Evolutionary conservation across 2,113 vertebrate genomes (phyloP).

Genomic region (Lucifuga dentata): DNA sequence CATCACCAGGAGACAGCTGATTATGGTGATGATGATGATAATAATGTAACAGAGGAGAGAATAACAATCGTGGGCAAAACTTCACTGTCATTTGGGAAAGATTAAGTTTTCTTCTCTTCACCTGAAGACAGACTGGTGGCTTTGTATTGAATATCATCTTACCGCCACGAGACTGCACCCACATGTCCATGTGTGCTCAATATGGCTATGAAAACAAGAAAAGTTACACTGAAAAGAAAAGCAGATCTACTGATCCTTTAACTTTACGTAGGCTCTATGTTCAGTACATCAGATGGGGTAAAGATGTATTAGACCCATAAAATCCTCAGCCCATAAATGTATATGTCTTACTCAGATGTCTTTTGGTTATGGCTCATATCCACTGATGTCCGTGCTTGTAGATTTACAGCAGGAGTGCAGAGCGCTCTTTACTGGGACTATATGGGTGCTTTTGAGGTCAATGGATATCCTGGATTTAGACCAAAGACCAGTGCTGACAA

Average conservation of each 20-base stretch:
- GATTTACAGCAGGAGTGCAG: background rate
- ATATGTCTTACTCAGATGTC: background rate
- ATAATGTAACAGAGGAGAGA: conserved; percentile 53
- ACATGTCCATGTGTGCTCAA: background rate
- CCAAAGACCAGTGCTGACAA: too few species aligned
- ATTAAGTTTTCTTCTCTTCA: conserved; percentile 35
- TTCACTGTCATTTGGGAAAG: conserved; percentile 13
- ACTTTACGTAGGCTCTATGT: conserved; percentile 23
- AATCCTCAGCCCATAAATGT: conserved; percentile 52
- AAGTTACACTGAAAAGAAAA: conserved; percentile 41
- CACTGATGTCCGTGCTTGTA: background rate
- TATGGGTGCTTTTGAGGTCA: too few species aligned
- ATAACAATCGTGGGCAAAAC: conserved; percentile 29
- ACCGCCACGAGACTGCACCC: conserved; percentile 6
- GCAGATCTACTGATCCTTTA: conserved; percentile 35
- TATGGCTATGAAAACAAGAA: conserved; percentile 21
- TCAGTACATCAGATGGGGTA: conserved; percentile 31
- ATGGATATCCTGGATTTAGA: too few species aligned
- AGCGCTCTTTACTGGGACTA: background rate
- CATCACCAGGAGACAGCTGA: conserved; percentile 34
- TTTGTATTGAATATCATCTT: conserved; percentile 24
- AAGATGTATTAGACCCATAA: conserved; percentile 33
- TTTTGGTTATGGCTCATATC: conserved; percentile 29
- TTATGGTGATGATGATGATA: too few species aligned
- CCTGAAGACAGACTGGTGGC: conserved; percentile 39